Conservation (phyloP, 2,888 invertebrate genomes). For the Metalampra italica region DNA sequence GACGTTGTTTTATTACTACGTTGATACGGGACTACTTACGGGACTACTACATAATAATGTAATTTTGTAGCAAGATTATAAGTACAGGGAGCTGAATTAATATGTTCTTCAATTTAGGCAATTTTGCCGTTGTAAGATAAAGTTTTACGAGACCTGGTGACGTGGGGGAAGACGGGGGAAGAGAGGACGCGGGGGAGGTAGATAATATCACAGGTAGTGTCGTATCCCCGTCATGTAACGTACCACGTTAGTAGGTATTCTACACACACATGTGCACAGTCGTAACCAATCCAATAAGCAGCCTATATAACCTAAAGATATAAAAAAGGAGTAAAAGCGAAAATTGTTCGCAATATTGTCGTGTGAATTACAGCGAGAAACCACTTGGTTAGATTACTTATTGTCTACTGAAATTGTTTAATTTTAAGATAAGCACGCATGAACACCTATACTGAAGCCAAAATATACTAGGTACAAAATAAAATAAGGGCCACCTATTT, state of each 20-base stretch:
- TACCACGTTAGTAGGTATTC: conserved; percentile 15
- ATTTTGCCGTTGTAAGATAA: conserved; percentile 2
- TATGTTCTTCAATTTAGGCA: not conserved
- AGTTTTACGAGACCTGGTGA: conserved; percentile 14
- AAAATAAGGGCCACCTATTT: too few species aligned
- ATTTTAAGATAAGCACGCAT: too few species aligned
- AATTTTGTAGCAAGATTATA: too few species aligned
- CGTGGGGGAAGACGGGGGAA: conserved; percentile 13
- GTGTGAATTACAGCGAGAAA: conserved; percentile 7
- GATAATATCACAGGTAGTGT: conserved; percentile 20
- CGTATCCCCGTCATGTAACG: conserved; percentile 6
- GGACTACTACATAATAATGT: too few species aligned
- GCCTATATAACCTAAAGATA: conserved; percentile 21
- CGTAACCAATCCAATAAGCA: conserved; percentile 27
- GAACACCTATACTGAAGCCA: too few species aligned
- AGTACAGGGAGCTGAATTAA: too few species aligned
- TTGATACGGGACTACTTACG: too few species aligned
- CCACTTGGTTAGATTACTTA: not conserved
- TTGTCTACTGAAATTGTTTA: not conserved
- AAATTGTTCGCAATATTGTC: conserved; percentile 21
- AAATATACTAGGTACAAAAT: too few species aligned
- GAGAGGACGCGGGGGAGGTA: conserved; percentile 13
- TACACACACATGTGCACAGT: conserved; percentile 12
- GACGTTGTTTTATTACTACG: too few species aligned
- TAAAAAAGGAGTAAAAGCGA: conserved; percentile 29